Conservation (phyloP, 2,113 vertebrate genomes). For the Diphyllodes magnificus region DNA sequence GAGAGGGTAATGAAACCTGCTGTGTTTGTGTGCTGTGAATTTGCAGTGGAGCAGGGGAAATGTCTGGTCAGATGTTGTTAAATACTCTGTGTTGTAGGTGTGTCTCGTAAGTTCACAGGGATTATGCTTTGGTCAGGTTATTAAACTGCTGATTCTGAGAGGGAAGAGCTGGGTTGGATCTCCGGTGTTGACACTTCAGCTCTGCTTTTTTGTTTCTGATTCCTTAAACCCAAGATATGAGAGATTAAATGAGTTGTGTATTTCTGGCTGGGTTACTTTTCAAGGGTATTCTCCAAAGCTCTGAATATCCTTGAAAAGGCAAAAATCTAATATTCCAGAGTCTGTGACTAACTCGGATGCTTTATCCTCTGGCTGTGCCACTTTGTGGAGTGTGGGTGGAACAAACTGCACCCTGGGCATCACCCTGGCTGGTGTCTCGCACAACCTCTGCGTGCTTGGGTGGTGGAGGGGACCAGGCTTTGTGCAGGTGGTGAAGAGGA, state of each 20-base stretch:
- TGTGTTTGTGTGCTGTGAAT: background rate
- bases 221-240: background rate
- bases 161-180: background rate
- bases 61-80: background rate
- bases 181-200: background rate
- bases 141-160: background rate
- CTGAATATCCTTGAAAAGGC: background rate
- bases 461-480: background rate
- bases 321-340: background rate
- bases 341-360: background rate
- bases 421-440: background rate
- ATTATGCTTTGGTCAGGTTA: background rate
- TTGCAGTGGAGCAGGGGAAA: background rate
- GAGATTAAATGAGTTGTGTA: background rate
- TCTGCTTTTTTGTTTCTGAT: background rate
- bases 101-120: background rate
- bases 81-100: background rate
- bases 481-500: background rate
- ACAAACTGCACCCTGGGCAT: background rate
- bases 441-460: rapidly evolving
- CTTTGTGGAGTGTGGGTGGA: background rate
- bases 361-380: background rate
- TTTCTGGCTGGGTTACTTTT: background rate
- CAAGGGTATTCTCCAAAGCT: background rate
- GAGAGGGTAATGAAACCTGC: background rate